These are phyloP conservation scores for Sardina pilchardus DNA, from an alignment of 2,113 vertebrate species.

Conservation along the genomic window DNA sequence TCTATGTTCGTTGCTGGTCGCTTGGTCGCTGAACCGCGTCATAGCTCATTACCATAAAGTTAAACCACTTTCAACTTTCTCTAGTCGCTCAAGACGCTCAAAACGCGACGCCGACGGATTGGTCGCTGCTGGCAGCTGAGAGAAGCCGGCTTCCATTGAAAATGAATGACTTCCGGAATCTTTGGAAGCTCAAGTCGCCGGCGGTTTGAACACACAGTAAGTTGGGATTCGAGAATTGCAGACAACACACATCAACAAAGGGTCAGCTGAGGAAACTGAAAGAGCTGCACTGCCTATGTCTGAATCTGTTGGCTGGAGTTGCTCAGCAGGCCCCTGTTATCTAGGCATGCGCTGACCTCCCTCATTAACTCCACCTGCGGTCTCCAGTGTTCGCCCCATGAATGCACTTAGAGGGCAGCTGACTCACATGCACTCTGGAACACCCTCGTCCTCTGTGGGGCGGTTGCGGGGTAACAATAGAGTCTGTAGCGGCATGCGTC, in stretches of 20 bases:
- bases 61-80: too few relatives aligned
- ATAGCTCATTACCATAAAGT: too few relatives aligned
- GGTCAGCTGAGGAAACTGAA: not conserved
- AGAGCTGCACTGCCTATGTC: not conserved
- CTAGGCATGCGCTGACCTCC: not conserved
- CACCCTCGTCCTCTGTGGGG: not conserved
- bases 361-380: not conserved
- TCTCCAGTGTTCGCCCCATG: not conserved
- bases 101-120: too few relatives aligned
- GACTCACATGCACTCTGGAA: not conserved
- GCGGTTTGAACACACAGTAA: too few relatives aligned
- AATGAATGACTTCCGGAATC: too few relatives aligned
- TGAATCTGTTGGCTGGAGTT: not conserved
- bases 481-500: not conserved
- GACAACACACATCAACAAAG: not conserved
- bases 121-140: too few relatives aligned
- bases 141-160: too few relatives aligned
- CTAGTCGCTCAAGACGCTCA: too few relatives aligned
- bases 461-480: not conserved
- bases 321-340: not conserved
- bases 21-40: too few relatives aligned
- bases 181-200: too few relatives aligned
- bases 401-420: not conserved
- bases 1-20: too few relatives aligned
- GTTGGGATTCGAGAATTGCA: not conserved